phyloP scores from a whole-genome alignment of 2,888 invertebrate genomes.

The Conops quadrifasciatus region DNA sequence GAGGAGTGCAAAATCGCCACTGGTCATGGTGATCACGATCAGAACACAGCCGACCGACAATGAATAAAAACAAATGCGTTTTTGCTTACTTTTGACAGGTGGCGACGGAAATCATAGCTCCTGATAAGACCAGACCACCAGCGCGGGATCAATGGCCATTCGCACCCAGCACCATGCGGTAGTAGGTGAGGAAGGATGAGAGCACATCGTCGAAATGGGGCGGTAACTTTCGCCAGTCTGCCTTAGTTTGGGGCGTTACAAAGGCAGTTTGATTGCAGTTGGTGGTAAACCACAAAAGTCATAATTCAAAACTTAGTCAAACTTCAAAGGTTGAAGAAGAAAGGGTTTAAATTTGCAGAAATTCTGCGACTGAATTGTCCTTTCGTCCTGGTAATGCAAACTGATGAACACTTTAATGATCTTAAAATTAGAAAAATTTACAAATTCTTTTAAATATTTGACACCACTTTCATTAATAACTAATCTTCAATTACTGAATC shows the following conservation, averaged over 20 bases:
- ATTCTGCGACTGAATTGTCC: not conserved
- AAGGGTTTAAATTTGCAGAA: not conserved
- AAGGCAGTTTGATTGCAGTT: slow-evolving; percentile 14
- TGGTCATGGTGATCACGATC: slow-evolving; percentile 34
- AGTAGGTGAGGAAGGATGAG: slow-evolving; percentile 45
- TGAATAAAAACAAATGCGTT: slow-evolving; percentile 53
- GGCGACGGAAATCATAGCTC: slow-evolving; percentile 56
- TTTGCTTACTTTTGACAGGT: slow-evolving; percentile 58
- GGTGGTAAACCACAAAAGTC: slow-evolving; percentile 35
- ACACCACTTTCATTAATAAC: not conserved
- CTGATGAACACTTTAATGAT: too few species aligned
- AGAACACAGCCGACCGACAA: not conserved
- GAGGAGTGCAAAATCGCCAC: slow-evolving; percentile 41
- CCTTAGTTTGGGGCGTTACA: slow-evolving; percentile 22
- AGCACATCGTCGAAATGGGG: slow-evolving; percentile 41
- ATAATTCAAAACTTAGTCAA: slow-evolving; percentile 26
- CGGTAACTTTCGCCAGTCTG: slow-evolving; percentile 21
- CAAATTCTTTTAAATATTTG: not conserved
- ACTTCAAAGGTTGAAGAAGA: not conserved
- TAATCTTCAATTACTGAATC: not conserved
- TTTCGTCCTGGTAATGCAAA: too few species aligned
- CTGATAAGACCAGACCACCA: slow-evolving; percentile 63
- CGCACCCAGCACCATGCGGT: slow-evolving; percentile 20
- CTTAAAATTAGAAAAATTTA: not conserved
- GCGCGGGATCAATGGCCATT: not conserved